Evolutionary conservation across 2,797 vertebrate species (phyloP).

Genomic region (Pitangus sulphuratus): DNA sequence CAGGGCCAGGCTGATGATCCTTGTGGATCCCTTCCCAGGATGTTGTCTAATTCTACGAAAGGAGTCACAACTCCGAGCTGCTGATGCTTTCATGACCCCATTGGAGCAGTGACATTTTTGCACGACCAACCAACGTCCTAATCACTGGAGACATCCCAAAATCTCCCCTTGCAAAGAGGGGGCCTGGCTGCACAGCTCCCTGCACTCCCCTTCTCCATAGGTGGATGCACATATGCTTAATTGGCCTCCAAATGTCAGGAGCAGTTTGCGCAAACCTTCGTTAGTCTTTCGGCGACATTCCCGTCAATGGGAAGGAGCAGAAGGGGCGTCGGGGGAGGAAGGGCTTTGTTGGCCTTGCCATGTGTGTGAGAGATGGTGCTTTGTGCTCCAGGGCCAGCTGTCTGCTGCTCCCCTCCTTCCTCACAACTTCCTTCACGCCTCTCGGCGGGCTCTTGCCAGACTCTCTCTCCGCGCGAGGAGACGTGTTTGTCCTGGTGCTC

Average conservation of each 20-base stretch:
- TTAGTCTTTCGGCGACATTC: not conserved
- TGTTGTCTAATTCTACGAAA: accelerated
- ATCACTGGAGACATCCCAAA: not conserved
- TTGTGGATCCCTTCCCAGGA: not conserved
- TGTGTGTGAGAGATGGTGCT: not conserved
- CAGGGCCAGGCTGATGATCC: not conserved
- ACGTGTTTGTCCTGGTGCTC: slow-evolving; percentile 39
- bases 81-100: accelerated
- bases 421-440: not conserved
- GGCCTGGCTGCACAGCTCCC: not conserved
- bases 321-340: not conserved
- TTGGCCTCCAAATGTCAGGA: slow-evolving; percentile 29
- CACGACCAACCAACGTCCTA: accelerated
- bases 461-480: not conserved
- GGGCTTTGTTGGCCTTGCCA: not conserved
- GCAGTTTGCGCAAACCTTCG: slow-evolving; percentile 8
- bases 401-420: not conserved
- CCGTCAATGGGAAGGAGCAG: not conserved
- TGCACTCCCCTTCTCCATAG: accelerated
- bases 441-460: not conserved
- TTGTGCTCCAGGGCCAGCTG: not conserved
- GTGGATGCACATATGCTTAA: not conserved
- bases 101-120: not conserved
- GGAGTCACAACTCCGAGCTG: accelerated
- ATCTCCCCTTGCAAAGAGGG: not conserved